These are phyloP conservation scores for Linyphia triangularis DNA, from an alignment of 2,888 invertebrate species.

Conservation along the genomic window DNA sequence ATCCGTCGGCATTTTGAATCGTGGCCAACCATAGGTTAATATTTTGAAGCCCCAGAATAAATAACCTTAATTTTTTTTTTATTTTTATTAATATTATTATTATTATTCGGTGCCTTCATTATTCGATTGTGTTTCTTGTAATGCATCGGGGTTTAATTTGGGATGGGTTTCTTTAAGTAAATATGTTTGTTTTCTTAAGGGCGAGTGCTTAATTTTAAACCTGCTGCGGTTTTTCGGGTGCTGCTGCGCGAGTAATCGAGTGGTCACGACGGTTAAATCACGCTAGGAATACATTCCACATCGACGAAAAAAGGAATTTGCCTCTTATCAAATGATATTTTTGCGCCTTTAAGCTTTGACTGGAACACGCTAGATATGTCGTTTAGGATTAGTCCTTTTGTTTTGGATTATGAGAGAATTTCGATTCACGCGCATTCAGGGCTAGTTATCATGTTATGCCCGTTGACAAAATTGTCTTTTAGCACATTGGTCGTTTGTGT, in stretches of 20 bases:
- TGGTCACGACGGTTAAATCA: background rate
- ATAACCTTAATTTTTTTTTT: background rate
- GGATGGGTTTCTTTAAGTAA: background rate
- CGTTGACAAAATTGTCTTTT: too few relatives aligned
- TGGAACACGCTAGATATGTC: too few relatives aligned
- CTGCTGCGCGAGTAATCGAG: background rate
- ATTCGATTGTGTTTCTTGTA: background rate
- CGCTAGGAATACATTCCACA: too few relatives aligned
- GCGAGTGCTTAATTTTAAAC: background rate
- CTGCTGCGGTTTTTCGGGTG: background rate
- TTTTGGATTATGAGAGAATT: too few relatives aligned
- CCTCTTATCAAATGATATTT: too few relatives aligned
- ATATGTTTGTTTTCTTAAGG: background rate
- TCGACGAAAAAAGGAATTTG: too few relatives aligned
- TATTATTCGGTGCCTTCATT: background rate
- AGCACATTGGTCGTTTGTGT: too few relatives aligned
- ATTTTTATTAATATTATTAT: too few relatives aligned
- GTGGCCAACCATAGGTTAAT: slow-evolving; percentile 27
- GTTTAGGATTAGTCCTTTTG: too few relatives aligned
- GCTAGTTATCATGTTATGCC: too few relatives aligned
- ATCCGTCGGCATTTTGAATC: slow-evolving; percentile 7
- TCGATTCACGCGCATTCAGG: too few relatives aligned
- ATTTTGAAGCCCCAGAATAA: background rate
- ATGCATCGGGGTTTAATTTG: slow-evolving; percentile 24
- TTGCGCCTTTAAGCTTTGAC: too few relatives aligned